Evolutionary conservation across 2,113 vertebrate genomes (phyloP).

Genomic region (Corythornis cristatus): DNA sequence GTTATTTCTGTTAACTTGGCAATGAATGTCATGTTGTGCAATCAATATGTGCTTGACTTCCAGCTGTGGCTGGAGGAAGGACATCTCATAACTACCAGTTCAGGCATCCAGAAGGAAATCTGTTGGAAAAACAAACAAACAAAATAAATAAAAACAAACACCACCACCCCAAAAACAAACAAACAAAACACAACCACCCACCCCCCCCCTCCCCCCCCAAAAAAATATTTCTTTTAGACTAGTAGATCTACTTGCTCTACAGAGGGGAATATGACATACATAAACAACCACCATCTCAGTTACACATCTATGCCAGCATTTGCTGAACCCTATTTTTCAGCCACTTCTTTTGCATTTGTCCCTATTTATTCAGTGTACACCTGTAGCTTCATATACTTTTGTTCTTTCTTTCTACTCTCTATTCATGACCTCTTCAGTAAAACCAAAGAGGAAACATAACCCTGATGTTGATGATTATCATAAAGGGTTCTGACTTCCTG

Average conservation of each 20-base stretch:
- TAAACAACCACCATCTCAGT: too few relatives aligned
- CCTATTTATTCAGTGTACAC: not conserved
- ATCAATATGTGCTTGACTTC: constrained; percentile 26
- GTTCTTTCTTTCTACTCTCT: not conserved
- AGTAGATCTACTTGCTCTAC: too few relatives aligned
- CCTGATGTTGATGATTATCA: not conserved
- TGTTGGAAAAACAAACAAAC: not conserved
- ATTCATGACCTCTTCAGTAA: not conserved
- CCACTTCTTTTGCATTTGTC: not conserved
- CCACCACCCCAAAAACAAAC: too few relatives aligned
- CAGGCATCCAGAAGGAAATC: not conserved
- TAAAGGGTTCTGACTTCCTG: not conserved
- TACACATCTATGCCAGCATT: not conserved
- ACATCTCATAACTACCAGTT: not conserved
- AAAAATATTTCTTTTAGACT: too few relatives aligned
- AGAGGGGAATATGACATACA: too few relatives aligned
- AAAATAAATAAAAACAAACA: too few relatives aligned
- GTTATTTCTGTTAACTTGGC: constrained; percentile 1
- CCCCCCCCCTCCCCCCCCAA: too few relatives aligned
- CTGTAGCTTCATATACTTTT: not conserved
- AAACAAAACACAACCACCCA: too few relatives aligned
- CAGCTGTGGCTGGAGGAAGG: not conserved
- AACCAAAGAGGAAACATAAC: not conserved
- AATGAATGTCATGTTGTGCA: not conserved
- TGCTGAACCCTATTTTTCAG: not conserved